Evolutionary conservation across 2,797 vertebrate species (phyloP).

Genomic region (Gymnodraco acuticeps): DNA sequence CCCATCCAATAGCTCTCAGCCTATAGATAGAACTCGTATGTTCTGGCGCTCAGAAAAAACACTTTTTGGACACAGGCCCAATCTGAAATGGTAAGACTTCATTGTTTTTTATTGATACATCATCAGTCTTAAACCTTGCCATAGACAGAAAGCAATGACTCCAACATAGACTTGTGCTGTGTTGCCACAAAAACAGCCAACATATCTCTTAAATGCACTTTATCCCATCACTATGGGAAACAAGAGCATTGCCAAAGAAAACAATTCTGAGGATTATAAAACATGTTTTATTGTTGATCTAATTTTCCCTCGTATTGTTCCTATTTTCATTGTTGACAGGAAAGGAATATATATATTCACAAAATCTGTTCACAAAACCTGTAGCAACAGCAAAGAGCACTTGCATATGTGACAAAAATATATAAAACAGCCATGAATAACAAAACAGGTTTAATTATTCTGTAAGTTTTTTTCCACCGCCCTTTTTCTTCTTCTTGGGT

Average conservation of each 20-base stretch:
- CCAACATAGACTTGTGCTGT: too few relatives aligned
- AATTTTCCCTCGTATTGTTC: constrained; percentile 20
- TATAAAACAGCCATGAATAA: constrained; percentile 13
- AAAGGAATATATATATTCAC: not conserved
- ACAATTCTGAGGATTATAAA: constrained; percentile 10
- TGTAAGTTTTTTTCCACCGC: constrained; percentile 53
- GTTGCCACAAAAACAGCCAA: not conserved
- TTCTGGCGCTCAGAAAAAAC: too few relatives aligned
- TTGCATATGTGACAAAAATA: not conserved
- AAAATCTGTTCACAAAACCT: not conserved
- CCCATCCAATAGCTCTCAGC: too few relatives aligned
- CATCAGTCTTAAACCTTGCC: not conserved
- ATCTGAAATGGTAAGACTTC: too few relatives aligned
- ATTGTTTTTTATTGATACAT: not conserved
- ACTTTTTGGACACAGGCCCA: too few relatives aligned
- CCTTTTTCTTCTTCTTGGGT: constrained; percentile 77
- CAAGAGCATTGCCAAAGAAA: not conserved
- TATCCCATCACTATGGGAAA: constrained; percentile 23
- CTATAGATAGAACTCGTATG: too few relatives aligned
- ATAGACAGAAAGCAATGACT: not conserved
- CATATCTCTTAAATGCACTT: not conserved
- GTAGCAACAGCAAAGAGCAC: not conserved
- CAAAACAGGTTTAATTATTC: constrained; percentile 52
- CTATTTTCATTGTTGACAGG: constrained; percentile 17
- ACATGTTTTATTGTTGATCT: constrained; percentile 53